A percentile compares a stretch with the other conserved stretches of the same genome.
phyloP scores from a whole-genome alignment of 1,140 invertebrate genomes.

The Monochamus saltuarius region DNA sequence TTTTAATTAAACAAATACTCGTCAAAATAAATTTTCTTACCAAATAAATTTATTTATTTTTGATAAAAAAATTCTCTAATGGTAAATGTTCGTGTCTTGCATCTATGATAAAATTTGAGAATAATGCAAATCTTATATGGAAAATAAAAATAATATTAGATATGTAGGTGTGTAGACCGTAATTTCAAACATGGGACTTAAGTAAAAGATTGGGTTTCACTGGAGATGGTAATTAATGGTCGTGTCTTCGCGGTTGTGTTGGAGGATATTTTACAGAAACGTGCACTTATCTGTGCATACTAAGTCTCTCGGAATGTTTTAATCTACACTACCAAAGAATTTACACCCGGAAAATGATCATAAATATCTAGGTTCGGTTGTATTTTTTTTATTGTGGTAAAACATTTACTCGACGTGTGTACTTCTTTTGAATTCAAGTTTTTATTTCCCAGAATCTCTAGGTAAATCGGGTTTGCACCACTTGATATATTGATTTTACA shows the following conservation, averaged over 20 bases:
- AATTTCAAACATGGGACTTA: conserved; percentile 22
- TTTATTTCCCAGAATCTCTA: no score
- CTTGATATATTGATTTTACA: no score
- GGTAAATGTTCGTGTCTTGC: neutral
- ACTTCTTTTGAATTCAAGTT: no score
- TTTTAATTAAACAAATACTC: no score
- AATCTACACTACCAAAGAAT: conserved; percentile 20
- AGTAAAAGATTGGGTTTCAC: conserved; percentile 36
- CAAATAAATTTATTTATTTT: no score
- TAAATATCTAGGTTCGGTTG: neutral
- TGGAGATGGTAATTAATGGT: conserved; percentile 30
- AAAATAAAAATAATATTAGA: conserved; percentile 29
- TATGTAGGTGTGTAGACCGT: conserved; percentile 27
- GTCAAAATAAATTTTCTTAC: no score
- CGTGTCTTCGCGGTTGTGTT: conserved; percentile 31
- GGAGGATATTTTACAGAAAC: conserved; percentile 34
- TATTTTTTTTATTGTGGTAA: no score
- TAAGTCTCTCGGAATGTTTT: conserved; percentile 25
- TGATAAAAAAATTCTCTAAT: neutral
- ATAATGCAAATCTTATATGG: neutral
- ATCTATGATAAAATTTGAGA: neutral
- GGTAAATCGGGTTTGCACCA: no score
- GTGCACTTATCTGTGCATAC: conserved; percentile 27
- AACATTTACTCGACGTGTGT: no score
- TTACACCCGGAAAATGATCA: conserved; percentile 1